Evolutionary conservation across 2,888 invertebrate genomes (phyloP), one percentile per base, ranked within the genome.

Genomic region (Sphaeridia pumilis): DNA sequence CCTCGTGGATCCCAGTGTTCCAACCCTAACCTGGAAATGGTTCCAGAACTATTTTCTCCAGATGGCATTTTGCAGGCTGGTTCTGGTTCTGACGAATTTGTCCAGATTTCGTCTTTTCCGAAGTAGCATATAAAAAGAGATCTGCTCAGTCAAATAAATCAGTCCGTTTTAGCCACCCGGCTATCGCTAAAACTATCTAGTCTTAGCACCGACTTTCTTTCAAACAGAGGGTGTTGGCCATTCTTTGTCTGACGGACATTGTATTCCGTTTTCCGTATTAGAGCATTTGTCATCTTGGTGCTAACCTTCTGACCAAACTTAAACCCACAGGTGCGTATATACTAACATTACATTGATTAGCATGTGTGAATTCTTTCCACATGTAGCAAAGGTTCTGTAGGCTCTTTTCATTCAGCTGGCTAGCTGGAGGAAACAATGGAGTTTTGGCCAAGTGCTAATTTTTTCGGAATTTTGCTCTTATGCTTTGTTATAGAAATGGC

Each of bases 281-380:
- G n/a, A n/a, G 44, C 47, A 49, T 46, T 56, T 56, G 35, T 51
- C 57, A 54, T 49, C 46, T 54, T 47, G 49, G 54, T 54, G 57
- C 54, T 57, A 57, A 57, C 51, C 52, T n/a, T 54, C 42, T 54
- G 41, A 41, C 36, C 46, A 54, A 57, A 57, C 46, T n/a, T n/a
- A 57, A 36, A 28, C 49, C 41, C 22, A 14, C 43, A 53, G 50
- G 50, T 50, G 50, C 50, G 46, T 43, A 28, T 28, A 20, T n/a
- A n/a, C n/a, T n/a, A n/a, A n/a, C n/a, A n/a, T n/a, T n/a, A n/a
- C 5, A 17, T 38, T 38, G 38, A 38, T 38, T 38, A 38, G 38
- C 38, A 38, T 12, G 38, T 38, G 10, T 5, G 38, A 5, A 38
- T 38, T 38, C 17, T 38, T 7, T 17, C 38, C 38, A 31, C 31